Evolutionary conservation across 2,797 vertebrate species (phyloP).

Genomic region (Pelobates cultripes): DNA sequence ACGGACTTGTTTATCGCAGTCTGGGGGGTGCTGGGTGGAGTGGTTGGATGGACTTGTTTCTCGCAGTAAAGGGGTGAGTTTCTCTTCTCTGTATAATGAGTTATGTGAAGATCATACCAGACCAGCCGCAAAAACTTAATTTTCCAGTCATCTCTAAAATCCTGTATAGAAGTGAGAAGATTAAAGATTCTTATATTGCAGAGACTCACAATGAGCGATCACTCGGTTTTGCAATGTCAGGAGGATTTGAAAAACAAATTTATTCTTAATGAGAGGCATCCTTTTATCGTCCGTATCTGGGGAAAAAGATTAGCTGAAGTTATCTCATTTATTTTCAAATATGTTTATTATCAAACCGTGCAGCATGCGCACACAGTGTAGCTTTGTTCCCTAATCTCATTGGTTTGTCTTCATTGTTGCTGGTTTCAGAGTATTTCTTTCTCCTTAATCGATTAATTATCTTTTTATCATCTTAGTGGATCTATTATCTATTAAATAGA

Average conservation of each 20-base stretch:
- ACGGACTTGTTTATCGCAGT: too few species aligned
- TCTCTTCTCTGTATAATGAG: too few species aligned
- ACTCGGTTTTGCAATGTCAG: conserved; percentile 6
- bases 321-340: conserved; percentile 13
- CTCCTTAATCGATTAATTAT: not conserved
- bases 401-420: not conserved
- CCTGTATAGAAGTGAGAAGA: not conserved
- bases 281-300: conserved; percentile 1
- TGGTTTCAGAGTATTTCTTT: not conserved
- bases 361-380: not conserved
- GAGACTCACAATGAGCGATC: not conserved
- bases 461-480: too few species aligned
- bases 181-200: not conserved
- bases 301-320: not conserved
- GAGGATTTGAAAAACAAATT: conserved; percentile 12
- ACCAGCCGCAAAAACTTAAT: too few species aligned
- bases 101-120: too few species aligned
- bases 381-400: conserved; percentile 17
- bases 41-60: too few species aligned
- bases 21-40: too few species aligned
- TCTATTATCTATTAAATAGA: too few species aligned
- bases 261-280: conserved; percentile 18
- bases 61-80: too few species aligned
- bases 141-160: too few species aligned
- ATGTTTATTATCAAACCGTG: not conserved